phyloP scores from a whole-genome alignment of 2,888 invertebrate species.

The Eumacrocentrus americanus region DNA sequence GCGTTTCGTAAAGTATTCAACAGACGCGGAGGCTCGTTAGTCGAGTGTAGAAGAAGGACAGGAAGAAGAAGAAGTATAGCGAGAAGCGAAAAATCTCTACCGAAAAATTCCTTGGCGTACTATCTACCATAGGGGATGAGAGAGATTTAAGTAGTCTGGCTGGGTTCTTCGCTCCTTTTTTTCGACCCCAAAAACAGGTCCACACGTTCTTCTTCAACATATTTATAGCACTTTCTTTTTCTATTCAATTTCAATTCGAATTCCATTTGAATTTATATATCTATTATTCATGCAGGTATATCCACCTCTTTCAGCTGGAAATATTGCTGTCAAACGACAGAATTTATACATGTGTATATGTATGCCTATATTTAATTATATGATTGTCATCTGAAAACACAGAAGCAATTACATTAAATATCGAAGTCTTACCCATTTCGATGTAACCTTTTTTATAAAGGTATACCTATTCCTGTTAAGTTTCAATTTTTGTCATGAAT shows the following conservation, averaged over 20 bases:
- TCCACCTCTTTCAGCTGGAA: too few relatives aligned
- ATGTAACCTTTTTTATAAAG: too few relatives aligned
- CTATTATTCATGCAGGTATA: too few relatives aligned
- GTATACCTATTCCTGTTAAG: too few relatives aligned
- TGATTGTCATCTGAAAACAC: too few relatives aligned
- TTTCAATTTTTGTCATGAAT: too few relatives aligned
- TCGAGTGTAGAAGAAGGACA: slow-evolving; percentile 27
- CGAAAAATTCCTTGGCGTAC: slow-evolving; percentile 44
- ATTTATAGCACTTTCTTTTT: background rate
- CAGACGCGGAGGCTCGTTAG: slow-evolving; percentile 51
- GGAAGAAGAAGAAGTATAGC: background rate
- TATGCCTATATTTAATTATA: too few relatives aligned
- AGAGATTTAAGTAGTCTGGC: slow-evolving; percentile 43
- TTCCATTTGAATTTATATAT: background rate
- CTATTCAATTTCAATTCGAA: slow-evolving; percentile 16
- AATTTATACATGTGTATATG: too few relatives aligned
- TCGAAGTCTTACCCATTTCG: too few relatives aligned
- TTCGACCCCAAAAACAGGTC: slow-evolving; percentile 14
- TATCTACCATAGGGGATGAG: slow-evolving; percentile 24
- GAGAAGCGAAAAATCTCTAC: slow-evolving; percentile 36
- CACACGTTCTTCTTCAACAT: slow-evolving; percentile 12
- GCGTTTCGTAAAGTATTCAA: slow-evolving; percentile 44
- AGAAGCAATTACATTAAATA: too few relatives aligned
- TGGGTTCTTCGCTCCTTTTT: slow-evolving; percentile 7
- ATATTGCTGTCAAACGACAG: too few relatives aligned